phyloP scores from a whole-genome alignment of 64 coral and sea anemone species.

The Stichodactyla mertensii region DNA sequence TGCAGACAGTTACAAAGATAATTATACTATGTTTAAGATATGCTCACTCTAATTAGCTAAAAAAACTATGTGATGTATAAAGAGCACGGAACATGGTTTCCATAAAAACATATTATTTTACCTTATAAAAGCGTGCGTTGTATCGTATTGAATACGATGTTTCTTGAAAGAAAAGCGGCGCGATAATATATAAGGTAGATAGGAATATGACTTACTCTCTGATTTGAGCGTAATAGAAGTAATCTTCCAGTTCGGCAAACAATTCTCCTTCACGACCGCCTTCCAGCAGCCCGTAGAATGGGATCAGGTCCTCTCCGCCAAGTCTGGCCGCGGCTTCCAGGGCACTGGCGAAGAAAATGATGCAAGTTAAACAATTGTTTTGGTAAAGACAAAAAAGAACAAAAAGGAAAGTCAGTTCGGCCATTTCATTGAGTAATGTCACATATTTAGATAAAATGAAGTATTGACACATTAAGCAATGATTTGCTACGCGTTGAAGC shows the following conservation, averaged over 20 bases:
- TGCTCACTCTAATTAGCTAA: too few species aligned
- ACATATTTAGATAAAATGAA: background rate
- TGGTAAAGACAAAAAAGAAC: background rate
- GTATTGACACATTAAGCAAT: background rate
- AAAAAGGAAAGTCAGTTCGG: background rate
- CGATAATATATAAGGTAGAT: background rate
- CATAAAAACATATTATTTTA: too few species aligned
- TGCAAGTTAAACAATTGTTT: background rate
- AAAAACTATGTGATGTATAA: too few species aligned
- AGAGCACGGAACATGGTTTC: too few species aligned
- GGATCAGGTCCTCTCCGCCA: slow-evolving; percentile 87
- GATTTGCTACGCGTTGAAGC: background rate
- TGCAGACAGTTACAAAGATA: too few species aligned
- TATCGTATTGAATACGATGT: background rate
- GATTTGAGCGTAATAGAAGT: slow-evolving; percentile 96
- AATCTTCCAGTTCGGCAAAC: slow-evolving; percentile 84
- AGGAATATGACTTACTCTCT: slow-evolving; percentile 52
- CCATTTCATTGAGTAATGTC: background rate
- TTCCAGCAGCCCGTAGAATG: slow-evolving; percentile 89
- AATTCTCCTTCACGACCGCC: slow-evolving; percentile 89
- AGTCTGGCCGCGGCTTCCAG: slow-evolving; percentile 79
- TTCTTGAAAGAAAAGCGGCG: background rate
- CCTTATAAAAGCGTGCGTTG: too few species aligned
- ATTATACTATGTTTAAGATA: too few species aligned
- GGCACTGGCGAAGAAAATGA: slow-evolving; percentile 49